Percentiles rank a stretch among this genome's conserved stretches.
phyloP scores from a whole-genome alignment of 1,140 invertebrate genomes.

The Platorchestia sp. region DNA sequence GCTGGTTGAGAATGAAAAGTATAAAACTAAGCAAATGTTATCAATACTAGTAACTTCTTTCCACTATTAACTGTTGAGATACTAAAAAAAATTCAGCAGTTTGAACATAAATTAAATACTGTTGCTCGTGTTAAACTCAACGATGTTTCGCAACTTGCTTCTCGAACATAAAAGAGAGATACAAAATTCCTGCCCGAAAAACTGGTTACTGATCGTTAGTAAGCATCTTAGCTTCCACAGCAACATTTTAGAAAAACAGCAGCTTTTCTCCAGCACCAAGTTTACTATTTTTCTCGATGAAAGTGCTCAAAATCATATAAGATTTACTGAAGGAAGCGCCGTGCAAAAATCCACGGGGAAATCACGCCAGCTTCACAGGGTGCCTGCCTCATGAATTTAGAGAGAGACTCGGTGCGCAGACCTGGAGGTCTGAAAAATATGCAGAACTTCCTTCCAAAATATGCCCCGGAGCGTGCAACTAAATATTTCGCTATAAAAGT shows the following conservation, averaged over 20 bases:
- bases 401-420: background rate
- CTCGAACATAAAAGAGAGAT: background rate
- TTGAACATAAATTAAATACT: background rate
- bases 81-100: background rate
- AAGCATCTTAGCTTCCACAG: background rate
- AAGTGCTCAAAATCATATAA: background rate
- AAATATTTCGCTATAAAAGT: slow-evolving; percentile 16
- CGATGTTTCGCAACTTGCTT: background rate
- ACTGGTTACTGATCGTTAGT: background rate
- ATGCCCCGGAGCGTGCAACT: slow-evolving; percentile 11
- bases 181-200: background rate
- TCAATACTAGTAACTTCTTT: background rate
- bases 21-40: background rate
- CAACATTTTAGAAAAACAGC: background rate
- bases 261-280: background rate
- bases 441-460: background rate
- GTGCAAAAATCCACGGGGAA: slow-evolving; percentile 45
- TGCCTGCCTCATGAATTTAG: slow-evolving; percentile 43
- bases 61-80: background rate
- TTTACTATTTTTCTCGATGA: background rate
- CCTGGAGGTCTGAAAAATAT: background rate
- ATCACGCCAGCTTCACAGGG: slow-evolving; percentile 31
- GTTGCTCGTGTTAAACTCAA: background rate
- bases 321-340: slow-evolving; percentile 25
- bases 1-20: background rate